Conservation (phyloP, 2,888 invertebrate genomes). For the Molanna angustata region DNA sequence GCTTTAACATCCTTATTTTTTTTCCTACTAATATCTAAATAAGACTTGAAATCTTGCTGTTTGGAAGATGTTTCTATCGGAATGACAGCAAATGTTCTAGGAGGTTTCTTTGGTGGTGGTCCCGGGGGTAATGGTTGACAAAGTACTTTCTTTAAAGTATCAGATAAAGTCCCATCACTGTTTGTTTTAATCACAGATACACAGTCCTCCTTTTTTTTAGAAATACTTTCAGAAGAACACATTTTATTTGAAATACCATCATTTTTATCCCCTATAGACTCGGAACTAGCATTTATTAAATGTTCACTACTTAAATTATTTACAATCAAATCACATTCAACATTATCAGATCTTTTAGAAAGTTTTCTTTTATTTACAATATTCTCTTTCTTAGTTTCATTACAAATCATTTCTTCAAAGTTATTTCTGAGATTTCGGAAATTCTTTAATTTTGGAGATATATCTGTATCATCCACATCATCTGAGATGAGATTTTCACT, state of each 20-base stretch:
- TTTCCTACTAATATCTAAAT: slow-evolving; percentile 19
- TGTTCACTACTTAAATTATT: slow-evolving; percentile 13
- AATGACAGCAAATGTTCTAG: slow-evolving; percentile 58
- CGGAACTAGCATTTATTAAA: background rate
- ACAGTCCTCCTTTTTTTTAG: background rate
- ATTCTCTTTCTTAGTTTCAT: slow-evolving; percentile 11
- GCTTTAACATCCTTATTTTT: slow-evolving; percentile 17
- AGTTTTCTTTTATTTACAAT: slow-evolving; percentile 20
- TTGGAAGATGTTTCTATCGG: slow-evolving; percentile 28
- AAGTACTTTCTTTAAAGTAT: slow-evolving; percentile 63
- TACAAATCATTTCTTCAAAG: slow-evolving; percentile 23
- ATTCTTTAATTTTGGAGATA: slow-evolving; percentile 37
- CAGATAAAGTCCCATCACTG: slow-evolving; percentile 50
- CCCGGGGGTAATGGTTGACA: slow-evolving; percentile 66
- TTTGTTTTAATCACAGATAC: slow-evolving; percentile 36
- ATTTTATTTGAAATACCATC: background rate
- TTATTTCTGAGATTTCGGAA: slow-evolving; percentile 29
- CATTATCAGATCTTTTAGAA: slow-evolving; percentile 24
- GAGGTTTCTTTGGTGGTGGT: slow-evolving; percentile 75
- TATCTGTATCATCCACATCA: slow-evolving; percentile 39
- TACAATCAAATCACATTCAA: slow-evolving; percentile 12
- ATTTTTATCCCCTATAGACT: background rate
- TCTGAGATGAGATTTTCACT: slow-evolving; percentile 44
- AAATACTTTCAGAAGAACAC: background rate
- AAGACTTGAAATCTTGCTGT: slow-evolving; percentile 12